These are phyloP conservation scores for Rotaria magnacalcarata DNA, from an alignment of 2,888 invertebrate species.

Conservation along the genomic window DNA sequence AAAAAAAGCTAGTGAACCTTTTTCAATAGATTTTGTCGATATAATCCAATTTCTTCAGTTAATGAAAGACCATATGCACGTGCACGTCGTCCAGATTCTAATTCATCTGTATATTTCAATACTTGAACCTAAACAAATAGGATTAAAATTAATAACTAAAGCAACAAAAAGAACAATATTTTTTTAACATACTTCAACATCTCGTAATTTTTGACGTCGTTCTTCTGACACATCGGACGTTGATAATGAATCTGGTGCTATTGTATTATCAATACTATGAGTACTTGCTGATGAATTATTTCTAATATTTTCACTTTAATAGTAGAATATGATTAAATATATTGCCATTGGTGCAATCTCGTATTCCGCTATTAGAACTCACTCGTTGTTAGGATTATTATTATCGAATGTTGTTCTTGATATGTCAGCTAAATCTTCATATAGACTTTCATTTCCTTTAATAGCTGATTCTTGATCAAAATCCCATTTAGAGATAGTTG, in stretches of 20 bases:
- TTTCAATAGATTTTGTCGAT: conserved; percentile 41
- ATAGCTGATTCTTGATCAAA: conserved; percentile 41
- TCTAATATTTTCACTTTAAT: conserved; percentile 21
- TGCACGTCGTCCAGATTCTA: conserved; percentile 34
- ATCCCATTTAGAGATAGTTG: conserved; percentile 45
- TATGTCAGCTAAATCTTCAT: conserved; percentile 44
- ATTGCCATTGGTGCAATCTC: neutral
- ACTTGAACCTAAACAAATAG: conserved; percentile 15
- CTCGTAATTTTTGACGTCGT: conserved; percentile 41
- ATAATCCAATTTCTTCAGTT: conserved; percentile 27
- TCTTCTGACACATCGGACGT: conserved; percentile 37
- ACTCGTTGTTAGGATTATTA: conserved; percentile 3
- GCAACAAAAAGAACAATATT: neutral
- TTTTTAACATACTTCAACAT: conserved; percentile 32
- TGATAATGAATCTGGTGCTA: neutral
- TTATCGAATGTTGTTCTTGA: neutral
- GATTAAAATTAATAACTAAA: neutral
- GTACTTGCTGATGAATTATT: conserved; percentile 21
- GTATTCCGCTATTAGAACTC: conserved; percentile 3
- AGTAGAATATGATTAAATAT: neutral
- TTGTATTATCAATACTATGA: neutral
- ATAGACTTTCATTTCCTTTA: neutral
- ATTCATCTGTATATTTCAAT: conserved; percentile 39
- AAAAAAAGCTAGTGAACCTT: neutral
- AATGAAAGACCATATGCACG: neutral